These are phyloP conservation scores for Hormaphis cornu DNA, from an alignment of 1,140 invertebrate genomes.

Conservation along the genomic window DNA sequence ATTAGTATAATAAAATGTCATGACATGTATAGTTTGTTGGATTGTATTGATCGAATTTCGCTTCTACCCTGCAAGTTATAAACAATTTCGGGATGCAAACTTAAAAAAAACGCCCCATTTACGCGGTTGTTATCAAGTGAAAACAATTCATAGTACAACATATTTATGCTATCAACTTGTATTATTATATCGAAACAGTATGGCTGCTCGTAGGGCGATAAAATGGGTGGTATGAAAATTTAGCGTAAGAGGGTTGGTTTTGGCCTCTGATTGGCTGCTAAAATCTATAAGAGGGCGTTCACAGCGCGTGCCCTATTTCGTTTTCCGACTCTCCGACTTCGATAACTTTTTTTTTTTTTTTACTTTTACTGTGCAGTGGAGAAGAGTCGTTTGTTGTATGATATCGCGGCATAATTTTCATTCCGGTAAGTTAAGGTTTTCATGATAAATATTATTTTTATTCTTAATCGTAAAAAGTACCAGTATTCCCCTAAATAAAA, in stretches of 20 bases:
- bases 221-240: slow-evolving; percentile 1
- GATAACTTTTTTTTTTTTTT: neutral
- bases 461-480: too few relatives aligned
- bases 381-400: too few relatives aligned
- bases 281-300: slow-evolving; percentile 8
- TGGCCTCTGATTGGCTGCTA: neutral
- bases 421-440: neutral
- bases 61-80: too few relatives aligned
- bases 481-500: too few relatives aligned
- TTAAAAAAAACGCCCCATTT: too few relatives aligned
- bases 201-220: neutral
- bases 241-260: neutral
- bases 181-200: neutral
- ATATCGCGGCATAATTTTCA: neutral
- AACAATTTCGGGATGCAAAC: too few relatives aligned
- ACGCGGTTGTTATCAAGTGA: neutral
- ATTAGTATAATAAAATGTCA: too few relatives aligned
- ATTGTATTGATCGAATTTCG: too few relatives aligned
- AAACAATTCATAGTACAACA: neutral
- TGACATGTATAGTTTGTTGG: too few relatives aligned
- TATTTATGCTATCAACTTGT: neutral
- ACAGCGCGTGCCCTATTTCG: neutral
- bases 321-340: neutral
- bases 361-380: neutral
- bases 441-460: neutral